Conservation (phyloP, 1,140 invertebrate genomes). For the Sesamia nonagrioides region DNA sequence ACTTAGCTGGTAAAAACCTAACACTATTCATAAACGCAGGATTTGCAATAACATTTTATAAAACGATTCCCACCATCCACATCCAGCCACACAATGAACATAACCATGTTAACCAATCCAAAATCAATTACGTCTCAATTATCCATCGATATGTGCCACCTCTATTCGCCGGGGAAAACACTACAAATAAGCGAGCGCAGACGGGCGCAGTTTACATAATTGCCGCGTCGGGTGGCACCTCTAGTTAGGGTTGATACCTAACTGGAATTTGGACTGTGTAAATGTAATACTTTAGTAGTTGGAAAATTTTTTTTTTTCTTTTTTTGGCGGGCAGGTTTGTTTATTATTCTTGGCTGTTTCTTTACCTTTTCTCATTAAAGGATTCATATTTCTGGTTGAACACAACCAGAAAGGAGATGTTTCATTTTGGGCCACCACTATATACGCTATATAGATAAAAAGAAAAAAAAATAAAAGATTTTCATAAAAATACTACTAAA, state of each 20-base stretch:
- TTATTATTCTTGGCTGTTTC: background rate
- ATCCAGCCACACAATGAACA: background rate
- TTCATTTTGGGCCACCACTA: too few relatives aligned
- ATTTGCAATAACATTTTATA: background rate
- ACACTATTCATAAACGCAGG: background rate
- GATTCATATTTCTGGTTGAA: too few relatives aligned
- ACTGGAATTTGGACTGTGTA: background rate
- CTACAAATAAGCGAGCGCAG: constrained; percentile 63
- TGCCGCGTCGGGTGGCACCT: constrained; percentile 50
- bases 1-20: too few relatives aligned
- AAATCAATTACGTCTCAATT: constrained; percentile 50
- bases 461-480: too few relatives aligned
- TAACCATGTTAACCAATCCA: constrained; percentile 12
- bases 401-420: too few relatives aligned
- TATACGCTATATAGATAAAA: too few relatives aligned
- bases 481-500: too few relatives aligned
- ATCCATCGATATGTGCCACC: constrained; percentile 48
- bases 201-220: constrained; percentile 60
- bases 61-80: background rate
- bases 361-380: too few relatives aligned
- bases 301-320: background rate
- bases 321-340: too few relatives aligned
- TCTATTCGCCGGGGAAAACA: constrained; percentile 52
- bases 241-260: constrained; percentile 37
- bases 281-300: background rate